Evolutionary conservation across 2,113 vertebrate species (phyloP), one percentile per base, ranked within the genome.

Genomic region (Gavialis gangeticus): DNA sequence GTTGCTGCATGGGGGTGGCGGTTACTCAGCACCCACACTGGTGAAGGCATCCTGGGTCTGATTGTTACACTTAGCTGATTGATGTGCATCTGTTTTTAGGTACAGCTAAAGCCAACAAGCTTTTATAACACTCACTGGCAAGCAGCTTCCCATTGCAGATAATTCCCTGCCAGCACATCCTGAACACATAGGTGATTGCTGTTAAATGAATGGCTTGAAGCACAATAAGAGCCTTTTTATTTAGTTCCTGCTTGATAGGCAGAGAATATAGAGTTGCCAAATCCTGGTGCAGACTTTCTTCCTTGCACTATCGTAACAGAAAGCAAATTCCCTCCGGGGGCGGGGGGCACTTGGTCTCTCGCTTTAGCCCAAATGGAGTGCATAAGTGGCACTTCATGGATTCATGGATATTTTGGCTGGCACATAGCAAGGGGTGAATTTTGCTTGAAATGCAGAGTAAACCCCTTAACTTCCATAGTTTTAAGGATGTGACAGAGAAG

Each of bases 131-230:
- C 94, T 98, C 96, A 89, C 73, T 97, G 97, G 96, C 96, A 97
- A 95, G 95, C 83, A 75, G 85, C 87, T 95, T 96, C 93, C 95
- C 93, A 93, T 84, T 93, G 93, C 95, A 97, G 93, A 97, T 97
- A 97, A 97, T 97, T 97, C 91, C 83, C 96, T 94, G 96, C 96
- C 95, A 97, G 94, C 92, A 90, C 83, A 97, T 97, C 94, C 96
- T 37, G 6, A 97, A 87, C 60, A 85, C 96, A 96, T 78, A 97
- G 94, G 96, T 97, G 96, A 93, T 98, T 97, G 96, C 97, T 98
- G 97, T 97, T 95, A 97, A 98, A 97, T 93, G 97, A 98, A 96
- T 96, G 96, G 93, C 96, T 97, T 27, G 91, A 97, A 97, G 93
- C 92, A 96, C 96, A 96, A 94, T 95, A 95, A 64, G 46, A 97